A percentile compares a stretch with the other conserved stretches of the same genome.
Evolutionary conservation across 2,888 invertebrate species (phyloP).

Genomic region (Zelleria hepariella): DNA sequence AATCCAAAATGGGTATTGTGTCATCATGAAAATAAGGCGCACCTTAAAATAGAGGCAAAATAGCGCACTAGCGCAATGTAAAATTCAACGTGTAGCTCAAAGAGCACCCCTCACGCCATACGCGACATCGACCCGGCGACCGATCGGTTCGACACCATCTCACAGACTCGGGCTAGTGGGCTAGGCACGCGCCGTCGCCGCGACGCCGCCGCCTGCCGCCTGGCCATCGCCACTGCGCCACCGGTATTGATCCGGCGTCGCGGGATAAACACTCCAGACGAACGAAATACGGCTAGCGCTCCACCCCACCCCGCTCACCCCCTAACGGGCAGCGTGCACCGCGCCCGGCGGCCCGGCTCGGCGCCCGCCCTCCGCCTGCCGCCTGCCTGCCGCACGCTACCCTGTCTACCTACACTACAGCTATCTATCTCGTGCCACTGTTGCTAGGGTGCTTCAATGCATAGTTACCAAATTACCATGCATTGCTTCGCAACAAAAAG

Average conservation of each 20-base stretch:
- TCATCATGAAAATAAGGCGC: slow-evolving; percentile 53
- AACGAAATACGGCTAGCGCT: slow-evolving; percentile 70
- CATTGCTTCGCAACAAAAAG: background rate
- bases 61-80: slow-evolving; percentile 60
- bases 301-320: slow-evolving; percentile 45
- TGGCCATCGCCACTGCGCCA: slow-evolving; percentile 66
- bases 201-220: slow-evolving; percentile 53
- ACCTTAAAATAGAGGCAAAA: slow-evolving; percentile 53
- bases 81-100: slow-evolving; percentile 47
- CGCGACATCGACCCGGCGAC: slow-evolving; percentile 68
- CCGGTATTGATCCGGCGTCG: slow-evolving; percentile 69
- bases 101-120: slow-evolving; percentile 66
- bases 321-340: slow-evolving; percentile 30
- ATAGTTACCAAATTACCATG: background rate
- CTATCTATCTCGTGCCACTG: slow-evolving; percentile 15
- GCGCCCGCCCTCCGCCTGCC: slow-evolving; percentile 33
- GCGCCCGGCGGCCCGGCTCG: slow-evolving; percentile 40
- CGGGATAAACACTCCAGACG: slow-evolving; percentile 72
- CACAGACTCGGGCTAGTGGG: slow-evolving; percentile 57
- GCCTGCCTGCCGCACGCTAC: slow-evolving; percentile 12
- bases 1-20: slow-evolving; percentile 54
- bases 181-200: slow-evolving; percentile 59
- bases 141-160: slow-evolving; percentile 67
- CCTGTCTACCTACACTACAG: slow-evolving; percentile 16
- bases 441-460: slow-evolving; percentile 18